phyloP scores from a whole-genome alignment of 2,113 vertebrate species.

The Collichthys lucidus region DNA sequence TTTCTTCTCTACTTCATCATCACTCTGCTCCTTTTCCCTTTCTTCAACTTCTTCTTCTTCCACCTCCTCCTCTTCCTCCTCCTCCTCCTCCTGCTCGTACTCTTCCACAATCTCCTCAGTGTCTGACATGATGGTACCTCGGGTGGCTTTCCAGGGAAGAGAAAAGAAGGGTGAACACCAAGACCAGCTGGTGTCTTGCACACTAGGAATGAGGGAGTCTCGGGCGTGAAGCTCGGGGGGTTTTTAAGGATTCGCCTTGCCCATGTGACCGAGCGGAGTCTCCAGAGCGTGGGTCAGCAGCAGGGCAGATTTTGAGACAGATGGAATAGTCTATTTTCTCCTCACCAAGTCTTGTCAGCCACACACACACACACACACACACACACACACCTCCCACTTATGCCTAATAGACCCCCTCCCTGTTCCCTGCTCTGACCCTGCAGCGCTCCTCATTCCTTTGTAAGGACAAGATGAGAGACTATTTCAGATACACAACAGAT shows the following conservation, averaged over 20 bases:
- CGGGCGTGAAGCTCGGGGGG: background rate
- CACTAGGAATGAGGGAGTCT: conserved; percentile 33
- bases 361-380: conserved; percentile 23
- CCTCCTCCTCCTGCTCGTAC: conserved; percentile 56
- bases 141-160: conserved; percentile 18
- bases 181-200: conserved; percentile 47
- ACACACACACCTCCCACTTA: conserved; percentile 31
- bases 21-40: conserved; percentile 26
- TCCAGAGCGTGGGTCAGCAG: conserved; percentile 62
- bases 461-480: conserved; percentile 80
- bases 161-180: conserved; percentile 26
- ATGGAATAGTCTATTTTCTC: conserved; percentile 86
- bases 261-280: conserved; percentile 77
- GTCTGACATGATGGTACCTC: conserved; percentile 80
- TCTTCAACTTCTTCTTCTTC: conserved; percentile 35
- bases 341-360: conserved; percentile 68
- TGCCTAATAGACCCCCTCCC: conserved; percentile 51
- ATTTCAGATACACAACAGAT: conserved; percentile 85
- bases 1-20: conserved; percentile 41
- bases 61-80: conserved; percentile 34
- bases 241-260: conserved; percentile 73
- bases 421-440: conserved; percentile 63
- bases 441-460: conserved; percentile 80
- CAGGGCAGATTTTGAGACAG: conserved; percentile 76
- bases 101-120: conserved; percentile 77